Evolutionary conservation across 2,888 invertebrate genomes (phyloP).

Genomic region (Hyposoter dolosus): DNA sequence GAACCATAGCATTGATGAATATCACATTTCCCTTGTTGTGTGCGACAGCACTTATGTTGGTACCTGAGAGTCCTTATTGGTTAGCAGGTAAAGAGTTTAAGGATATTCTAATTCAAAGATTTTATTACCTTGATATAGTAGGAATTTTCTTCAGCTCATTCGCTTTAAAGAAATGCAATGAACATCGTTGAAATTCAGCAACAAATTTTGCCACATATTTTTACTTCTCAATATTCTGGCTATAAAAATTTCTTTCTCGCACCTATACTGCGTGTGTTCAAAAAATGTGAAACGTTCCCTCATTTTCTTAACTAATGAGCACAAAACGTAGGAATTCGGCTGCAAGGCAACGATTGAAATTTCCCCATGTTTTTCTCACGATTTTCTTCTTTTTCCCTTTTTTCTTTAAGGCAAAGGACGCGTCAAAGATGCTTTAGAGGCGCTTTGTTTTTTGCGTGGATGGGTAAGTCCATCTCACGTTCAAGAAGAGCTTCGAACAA

Average conservation of each 20-base stretch:
- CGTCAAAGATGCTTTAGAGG: constrained; percentile 88
- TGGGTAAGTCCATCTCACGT: constrained; percentile 89
- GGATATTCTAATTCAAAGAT: background rate
- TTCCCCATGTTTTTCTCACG: background rate
- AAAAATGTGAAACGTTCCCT: background rate
- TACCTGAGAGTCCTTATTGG: constrained; percentile 95
- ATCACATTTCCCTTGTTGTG: constrained; percentile 88
- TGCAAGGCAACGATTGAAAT: background rate
- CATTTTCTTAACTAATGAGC: background rate
- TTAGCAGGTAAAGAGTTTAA: constrained; percentile 86
- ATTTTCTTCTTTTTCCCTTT: background rate
- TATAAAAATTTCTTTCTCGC: background rate
- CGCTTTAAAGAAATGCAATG: background rate
- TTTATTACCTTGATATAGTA: background rate
- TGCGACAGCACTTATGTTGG: constrained; percentile 88
- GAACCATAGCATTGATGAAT: constrained; percentile 89
- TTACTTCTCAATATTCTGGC: background rate
- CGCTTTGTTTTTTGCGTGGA: constrained; percentile 92
- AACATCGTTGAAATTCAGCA: background rate
- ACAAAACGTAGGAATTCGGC: background rate
- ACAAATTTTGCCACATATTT: background rate
- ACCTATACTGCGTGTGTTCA: background rate
- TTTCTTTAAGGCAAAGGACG: constrained; percentile 86
- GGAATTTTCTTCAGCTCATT: background rate
- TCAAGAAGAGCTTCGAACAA: constrained; percentile 87